Base-by-base conservation (phyloP, 2,113 vertebrate species). In the Tetrao urogallus region DNA sequence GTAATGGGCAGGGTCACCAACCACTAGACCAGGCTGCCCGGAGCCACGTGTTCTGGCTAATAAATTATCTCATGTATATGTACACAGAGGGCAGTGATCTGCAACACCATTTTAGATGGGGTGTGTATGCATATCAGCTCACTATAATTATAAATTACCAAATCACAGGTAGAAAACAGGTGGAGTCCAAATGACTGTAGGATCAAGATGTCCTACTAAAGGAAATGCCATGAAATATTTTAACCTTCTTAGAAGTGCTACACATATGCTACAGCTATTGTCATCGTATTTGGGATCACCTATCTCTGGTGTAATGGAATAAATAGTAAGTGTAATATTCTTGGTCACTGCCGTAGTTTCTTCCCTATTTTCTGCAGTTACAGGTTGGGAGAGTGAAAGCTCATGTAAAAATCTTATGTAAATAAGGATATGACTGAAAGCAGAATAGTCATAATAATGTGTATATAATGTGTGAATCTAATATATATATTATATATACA, bases 211-310 rank as follows among this genome's bases (percentile, higher is more conserved):
- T 73, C 17, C 72, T 89, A 22, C 73, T 67, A 70, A 93, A 81
- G 19, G 65, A 93, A 77, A 86, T 19, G 32, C 79, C 1, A 3
- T n/a, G 19, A 91, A 93, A 83, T 90, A 91, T 71, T 92, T 94
- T 90, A 84, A 75, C 92, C 72, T 85, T 87, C 78, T 88, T 90
- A 74, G 54, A 82, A 76, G 30, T 70, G 24, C 54, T 89, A 58
- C 58, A 22, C 89, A 32, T 91, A 48, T 54, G 52, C 30, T 87
- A 89, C 13, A 45, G 48, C 17, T 91, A 92, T 91, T 91, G 96
- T 64, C 72, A 24, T 82, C 0, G 0, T 73, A 36, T 48, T 60
- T 86, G 75, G 50, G 76, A 91, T 88, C 64, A 77, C 14, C 56
- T 42, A 7, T 85, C 88, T 80, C 60, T 89, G 42, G 21, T 93